Percentiles rank a stretch among this genome's conserved stretches.
Conservation (phyloP, 2,888 invertebrate genomes). For the Halictus ligatus region DNA sequence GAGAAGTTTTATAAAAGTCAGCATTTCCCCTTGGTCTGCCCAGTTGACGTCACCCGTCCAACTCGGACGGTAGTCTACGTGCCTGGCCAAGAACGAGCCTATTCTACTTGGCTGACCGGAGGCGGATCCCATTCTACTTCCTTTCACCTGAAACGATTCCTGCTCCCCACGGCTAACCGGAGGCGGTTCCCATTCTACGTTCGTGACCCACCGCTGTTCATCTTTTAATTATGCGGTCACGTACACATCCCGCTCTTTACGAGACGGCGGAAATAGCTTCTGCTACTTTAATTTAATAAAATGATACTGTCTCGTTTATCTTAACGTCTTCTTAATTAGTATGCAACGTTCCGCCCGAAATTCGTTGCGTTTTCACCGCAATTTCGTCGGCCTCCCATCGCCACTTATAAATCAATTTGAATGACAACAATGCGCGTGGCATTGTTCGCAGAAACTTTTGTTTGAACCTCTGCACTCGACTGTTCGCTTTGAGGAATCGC, state of each 20-base stretch:
- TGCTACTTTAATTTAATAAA: slow-evolving; percentile 2
- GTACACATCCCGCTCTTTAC: not conserved
- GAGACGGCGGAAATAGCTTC: not conserved
- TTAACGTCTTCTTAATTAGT: not conserved
- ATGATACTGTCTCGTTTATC: not conserved
- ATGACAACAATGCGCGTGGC: not conserved
- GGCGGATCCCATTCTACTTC: slow-evolving; percentile 11
- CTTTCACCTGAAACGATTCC: not conserved
- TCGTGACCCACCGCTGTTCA: not conserved
- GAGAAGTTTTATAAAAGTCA: not conserved
- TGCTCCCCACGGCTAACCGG: not conserved
- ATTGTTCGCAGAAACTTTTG: not conserved
- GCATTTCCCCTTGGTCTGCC: not conserved
- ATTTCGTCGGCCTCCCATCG: not conserved
- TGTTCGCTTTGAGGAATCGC: not conserved
- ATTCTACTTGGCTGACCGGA: slow-evolving; percentile 8
- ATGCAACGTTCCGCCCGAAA: not conserved
- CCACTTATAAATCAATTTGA: not conserved
- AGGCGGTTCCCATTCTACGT: not conserved
- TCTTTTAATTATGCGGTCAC: slow-evolving; percentile 3
- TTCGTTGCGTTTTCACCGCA: not conserved
- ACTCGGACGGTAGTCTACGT: not conserved
- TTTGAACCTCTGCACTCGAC: not conserved
- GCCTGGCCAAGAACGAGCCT: not conserved
- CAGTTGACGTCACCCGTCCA: not conserved